phyloP scores from a whole-genome alignment of 1,140 invertebrate genomes.

The Apis mellifera region DNA sequence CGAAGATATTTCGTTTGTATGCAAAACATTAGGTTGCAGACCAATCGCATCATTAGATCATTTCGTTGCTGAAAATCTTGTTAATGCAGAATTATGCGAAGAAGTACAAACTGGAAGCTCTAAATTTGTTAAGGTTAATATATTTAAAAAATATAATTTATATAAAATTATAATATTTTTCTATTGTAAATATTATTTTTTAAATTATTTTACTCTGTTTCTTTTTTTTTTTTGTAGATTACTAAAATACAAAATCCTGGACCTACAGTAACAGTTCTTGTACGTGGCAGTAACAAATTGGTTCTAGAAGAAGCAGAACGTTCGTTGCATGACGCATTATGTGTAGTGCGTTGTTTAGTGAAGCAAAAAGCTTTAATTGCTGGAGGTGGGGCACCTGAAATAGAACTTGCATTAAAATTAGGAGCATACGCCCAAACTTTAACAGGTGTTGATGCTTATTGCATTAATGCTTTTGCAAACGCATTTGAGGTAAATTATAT shows the following conservation, averaged over 20 bases:
- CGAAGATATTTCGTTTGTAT: slow-evolving; percentile 98
- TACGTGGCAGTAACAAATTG: slow-evolving; percentile 98
- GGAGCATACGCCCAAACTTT: slow-evolving; percentile 91
- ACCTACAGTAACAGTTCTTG: slow-evolving; percentile 95
- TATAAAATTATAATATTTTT: neutral
- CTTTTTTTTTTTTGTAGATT: slow-evolving; percentile 81
- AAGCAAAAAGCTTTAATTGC: slow-evolving; percentile 95
- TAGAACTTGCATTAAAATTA: slow-evolving; percentile 94
- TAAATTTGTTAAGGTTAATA: slow-evolving; percentile 94
- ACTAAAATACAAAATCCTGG: slow-evolving; percentile 95
- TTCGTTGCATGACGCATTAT: slow-evolving; percentile 98
- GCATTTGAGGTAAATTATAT: slow-evolving; percentile 90
- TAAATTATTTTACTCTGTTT: neutral
- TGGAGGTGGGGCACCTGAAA: slow-evolving; percentile 98
- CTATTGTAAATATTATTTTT: neutral
- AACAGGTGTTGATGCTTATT: slow-evolving; percentile 96
- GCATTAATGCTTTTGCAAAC: slow-evolving; percentile 96
- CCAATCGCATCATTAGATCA: slow-evolving; percentile 99
- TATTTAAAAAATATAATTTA: neutral
- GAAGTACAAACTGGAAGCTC: slow-evolving; percentile 94
- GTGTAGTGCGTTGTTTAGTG: slow-evolving; percentile 98
- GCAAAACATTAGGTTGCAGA: slow-evolving; percentile 96
- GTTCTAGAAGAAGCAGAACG: slow-evolving; percentile 97
- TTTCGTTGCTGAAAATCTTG: slow-evolving; percentile 95
- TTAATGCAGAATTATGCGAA: slow-evolving; percentile 96